A percentile compares a stretch with the other conserved stretches of the same genome.
These are phyloP conservation scores for Ceryle rudis DNA, from an alignment of 2,797 vertebrate species.

Conservation along the genomic window DNA sequence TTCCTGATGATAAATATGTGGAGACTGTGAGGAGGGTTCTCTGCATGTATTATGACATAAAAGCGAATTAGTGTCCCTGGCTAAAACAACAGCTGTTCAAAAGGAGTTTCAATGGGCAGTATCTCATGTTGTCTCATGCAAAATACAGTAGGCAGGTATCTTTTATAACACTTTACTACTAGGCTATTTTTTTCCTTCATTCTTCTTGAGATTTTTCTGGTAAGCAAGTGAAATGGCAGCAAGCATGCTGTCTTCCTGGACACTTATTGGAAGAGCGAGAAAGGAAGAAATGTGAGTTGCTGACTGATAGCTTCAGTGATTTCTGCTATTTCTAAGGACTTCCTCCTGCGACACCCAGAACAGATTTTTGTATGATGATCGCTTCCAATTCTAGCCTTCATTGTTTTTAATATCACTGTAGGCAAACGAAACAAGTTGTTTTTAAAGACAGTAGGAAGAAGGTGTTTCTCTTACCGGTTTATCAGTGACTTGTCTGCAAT, in stretches of 20 bases:
- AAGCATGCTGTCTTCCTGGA: neutral
- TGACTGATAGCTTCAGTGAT: neutral
- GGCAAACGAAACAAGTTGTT: neutral
- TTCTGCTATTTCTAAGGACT: neutral
- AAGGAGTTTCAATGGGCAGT: neutral
- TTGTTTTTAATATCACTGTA: neutral
- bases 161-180: neutral
- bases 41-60: neutral
- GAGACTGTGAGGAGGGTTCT: constrained; percentile 78
- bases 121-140: neutral
- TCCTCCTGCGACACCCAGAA: neutral
- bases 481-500: neutral
- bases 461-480: neutral
- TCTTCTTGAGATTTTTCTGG: neutral
- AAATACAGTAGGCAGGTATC: neutral
- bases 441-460: neutral
- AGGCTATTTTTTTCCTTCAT: neutral
- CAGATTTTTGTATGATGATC: neutral
- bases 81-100: accelerated
- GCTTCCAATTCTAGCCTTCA: neutral
- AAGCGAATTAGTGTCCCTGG: neutral
- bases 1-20: constrained; percentile 77
- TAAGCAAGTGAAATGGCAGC: neutral
- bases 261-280: neutral
- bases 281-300: neutral